Conservation (phyloP, 2,113 vertebrate species). For the Xiphophorus maculatus region DNA sequence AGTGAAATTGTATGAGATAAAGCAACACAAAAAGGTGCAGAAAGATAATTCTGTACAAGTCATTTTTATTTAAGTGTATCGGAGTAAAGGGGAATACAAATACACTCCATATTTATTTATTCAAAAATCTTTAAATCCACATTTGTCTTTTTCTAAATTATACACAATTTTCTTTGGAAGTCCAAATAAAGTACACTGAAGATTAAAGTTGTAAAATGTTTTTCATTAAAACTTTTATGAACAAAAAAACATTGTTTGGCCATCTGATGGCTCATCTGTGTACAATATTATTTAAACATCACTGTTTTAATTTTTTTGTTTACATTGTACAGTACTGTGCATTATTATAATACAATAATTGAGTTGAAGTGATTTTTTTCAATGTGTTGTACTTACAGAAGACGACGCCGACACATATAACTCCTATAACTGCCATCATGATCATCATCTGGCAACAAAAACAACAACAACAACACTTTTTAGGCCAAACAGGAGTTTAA, state of each 20-base stretch:
- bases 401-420: slow-evolving; percentile 86
- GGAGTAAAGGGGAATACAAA: neutral
- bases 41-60: neutral
- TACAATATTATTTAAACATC: too few species aligned
- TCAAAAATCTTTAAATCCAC: neutral
- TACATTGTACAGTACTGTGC: neutral
- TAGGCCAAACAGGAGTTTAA: too few species aligned
- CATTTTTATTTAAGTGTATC: neutral
- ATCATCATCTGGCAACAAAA: slow-evolving; percentile 89
- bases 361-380: neutral
- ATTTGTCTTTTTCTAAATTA: neutral
- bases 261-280: neutral
- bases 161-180: neutral
- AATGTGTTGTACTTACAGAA: slow-evolving; percentile 83
- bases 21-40: neutral
- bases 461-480: neutral
- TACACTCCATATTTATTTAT: neutral
- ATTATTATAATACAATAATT: neutral
- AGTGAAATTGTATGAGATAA: neutral
- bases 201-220: neutral
- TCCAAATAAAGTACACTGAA: neutral
- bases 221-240: neutral
- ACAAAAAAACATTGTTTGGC: neutral
- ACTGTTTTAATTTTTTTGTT: too few species aligned
- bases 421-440: slow-evolving; percentile 85